A percentile compares a stretch with the other conserved stretches of the same genome.
Evolutionary conservation across 2,797 vertebrate species (phyloP).

Genomic region (Muscicapa comitata): DNA sequence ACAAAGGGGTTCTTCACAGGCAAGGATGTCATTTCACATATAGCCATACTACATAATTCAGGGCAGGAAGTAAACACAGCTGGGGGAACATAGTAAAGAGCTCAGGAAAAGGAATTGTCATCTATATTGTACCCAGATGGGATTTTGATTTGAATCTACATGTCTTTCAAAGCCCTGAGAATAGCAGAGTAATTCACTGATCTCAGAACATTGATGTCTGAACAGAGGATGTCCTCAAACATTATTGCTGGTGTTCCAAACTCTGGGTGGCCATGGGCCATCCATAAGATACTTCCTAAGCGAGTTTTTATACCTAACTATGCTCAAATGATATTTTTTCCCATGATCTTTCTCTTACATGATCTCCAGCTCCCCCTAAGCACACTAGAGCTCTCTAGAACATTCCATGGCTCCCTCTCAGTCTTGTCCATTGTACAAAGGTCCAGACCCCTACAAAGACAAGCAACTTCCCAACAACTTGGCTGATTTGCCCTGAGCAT

Average conservation of each 20-base stretch:
- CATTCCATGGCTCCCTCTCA: not conserved
- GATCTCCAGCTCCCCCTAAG: not conserved
- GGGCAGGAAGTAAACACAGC: not conserved
- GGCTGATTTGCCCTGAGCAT: not conserved
- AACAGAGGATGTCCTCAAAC: not conserved
- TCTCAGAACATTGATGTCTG: not conserved
- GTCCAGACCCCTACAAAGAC: not conserved
- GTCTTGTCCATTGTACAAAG: not conserved
- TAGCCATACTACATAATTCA: not conserved
- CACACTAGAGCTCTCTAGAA: not conserved
- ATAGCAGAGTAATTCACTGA: not conserved
- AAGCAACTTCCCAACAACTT: accelerated
- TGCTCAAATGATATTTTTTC: not conserved
- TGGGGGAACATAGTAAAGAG: not conserved
- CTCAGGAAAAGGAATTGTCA: not conserved
- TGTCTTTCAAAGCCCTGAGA: not conserved
- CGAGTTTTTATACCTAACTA: not conserved
- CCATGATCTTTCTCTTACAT: not conserved
- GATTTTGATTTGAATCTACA: not conserved
- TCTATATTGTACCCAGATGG: not conserved
- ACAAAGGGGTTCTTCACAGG: not conserved
- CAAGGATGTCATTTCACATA: not conserved
- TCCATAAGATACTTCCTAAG: not conserved
- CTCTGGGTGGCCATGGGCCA: not conserved
- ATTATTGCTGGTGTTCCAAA: not conserved